Percentiles rank a stretch among this genome's conserved stretches.
Conservation (phyloP, 2,888 invertebrate genomes). For the Rhaphigaster nebulosa region DNA sequence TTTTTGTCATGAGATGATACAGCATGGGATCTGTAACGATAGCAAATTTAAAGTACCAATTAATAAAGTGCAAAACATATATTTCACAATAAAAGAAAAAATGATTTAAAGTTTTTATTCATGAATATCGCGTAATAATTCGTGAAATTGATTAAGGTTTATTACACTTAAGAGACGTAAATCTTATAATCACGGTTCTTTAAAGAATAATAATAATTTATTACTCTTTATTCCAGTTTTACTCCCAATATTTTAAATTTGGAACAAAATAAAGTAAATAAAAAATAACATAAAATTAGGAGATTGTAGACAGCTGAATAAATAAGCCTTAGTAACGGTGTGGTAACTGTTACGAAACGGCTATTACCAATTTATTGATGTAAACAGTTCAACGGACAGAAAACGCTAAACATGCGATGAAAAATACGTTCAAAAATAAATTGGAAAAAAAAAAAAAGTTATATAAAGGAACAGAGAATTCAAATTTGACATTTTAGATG, state of each 20-base stretch:
- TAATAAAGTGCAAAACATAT: no score
- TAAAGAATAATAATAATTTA: background rate
- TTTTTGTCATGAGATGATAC: background rate
- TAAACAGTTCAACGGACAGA: background rate
- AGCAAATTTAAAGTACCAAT: no score
- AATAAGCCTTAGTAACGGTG: background rate
- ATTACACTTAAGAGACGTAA: background rate
- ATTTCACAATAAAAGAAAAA: no score
- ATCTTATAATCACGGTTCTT: background rate
- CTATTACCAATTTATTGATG: conserved; percentile 35
- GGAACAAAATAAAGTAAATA: background rate
- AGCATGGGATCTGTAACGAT: no score
- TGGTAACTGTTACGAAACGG: conserved; percentile 20
- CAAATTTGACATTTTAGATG: background rate
- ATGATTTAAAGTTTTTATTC: no score
- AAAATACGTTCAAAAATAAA: background rate
- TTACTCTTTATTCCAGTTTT: background rate
- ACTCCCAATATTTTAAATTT: background rate
- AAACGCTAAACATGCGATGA: background rate
- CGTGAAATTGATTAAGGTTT: no score
- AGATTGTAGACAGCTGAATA: background rate
- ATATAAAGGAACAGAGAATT: background rate
- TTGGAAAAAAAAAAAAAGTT: background rate
- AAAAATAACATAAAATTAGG: background rate
- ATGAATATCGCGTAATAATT: no score